Evolutionary conservation across 2,113 vertebrate species (phyloP).

Genomic region (Athene cunicularia): DNA sequence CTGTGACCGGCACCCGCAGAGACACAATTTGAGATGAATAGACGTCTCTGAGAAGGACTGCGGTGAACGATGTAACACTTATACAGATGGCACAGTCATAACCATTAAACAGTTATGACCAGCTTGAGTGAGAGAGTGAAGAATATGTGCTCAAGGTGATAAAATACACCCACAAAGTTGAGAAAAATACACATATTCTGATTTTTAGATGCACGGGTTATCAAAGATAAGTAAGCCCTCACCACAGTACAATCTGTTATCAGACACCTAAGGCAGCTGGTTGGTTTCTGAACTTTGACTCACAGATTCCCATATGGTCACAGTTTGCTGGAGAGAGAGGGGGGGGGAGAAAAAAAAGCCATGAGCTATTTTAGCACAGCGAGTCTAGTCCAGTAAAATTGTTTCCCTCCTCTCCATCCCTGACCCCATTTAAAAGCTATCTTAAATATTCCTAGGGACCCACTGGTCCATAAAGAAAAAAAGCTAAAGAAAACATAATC

Average conservation of each 20-base stretch:
- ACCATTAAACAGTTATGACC: slow-evolving; percentile 39
- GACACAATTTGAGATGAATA: neutral
- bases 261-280: slow-evolving; percentile 74
- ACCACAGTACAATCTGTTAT: slow-evolving; percentile 62
- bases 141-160: slow-evolving; percentile 33
- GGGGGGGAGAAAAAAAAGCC: accelerated
- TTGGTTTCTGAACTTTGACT: slow-evolving; percentile 65
- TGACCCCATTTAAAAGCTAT: slow-evolving; percentile 38
- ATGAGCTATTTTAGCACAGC: slow-evolving; percentile 16
- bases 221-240: slow-evolving; percentile 53
- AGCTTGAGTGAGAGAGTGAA: slow-evolving; percentile 20
- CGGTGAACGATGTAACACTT: neutral
- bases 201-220: slow-evolving; percentile 59
- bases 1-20: neutral
- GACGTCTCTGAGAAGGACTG: neutral
- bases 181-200: slow-evolving; percentile 46
- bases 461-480: slow-evolving; percentile 2
- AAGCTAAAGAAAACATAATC: slow-evolving; percentile 44
- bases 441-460: slow-evolving; percentile 9
- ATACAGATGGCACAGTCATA: slow-evolving; percentile 42
- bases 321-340: slow-evolving; percentile 33
- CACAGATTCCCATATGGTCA: slow-evolving; percentile 62
- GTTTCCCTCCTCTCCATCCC: neutral
- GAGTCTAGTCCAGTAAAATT: neutral
- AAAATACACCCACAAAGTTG: slow-evolving; percentile 33